A percentile compares a stretch with the other conserved stretches of the same genome.
phyloP scores from a whole-genome alignment of 2,888 invertebrate genomes.

The Drosophila austrosaltans region DNA sequence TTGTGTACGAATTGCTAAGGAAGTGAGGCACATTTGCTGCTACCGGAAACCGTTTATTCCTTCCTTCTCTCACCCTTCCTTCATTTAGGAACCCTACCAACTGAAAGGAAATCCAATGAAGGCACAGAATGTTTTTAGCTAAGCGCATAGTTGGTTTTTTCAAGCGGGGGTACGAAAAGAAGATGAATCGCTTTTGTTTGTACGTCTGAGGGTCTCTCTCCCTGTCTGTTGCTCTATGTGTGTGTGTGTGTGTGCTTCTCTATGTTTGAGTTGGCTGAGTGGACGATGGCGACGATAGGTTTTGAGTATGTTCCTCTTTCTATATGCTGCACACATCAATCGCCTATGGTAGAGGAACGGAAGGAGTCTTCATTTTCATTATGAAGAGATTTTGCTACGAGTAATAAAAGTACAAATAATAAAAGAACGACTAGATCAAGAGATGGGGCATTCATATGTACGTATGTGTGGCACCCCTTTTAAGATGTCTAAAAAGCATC shows the following conservation, averaged over 20 bases:
- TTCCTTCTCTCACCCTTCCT: conserved; percentile 36
- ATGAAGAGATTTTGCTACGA: conserved; percentile 60
- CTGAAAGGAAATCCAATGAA: conserved; percentile 65
- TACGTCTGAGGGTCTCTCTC: conserved; percentile 59
- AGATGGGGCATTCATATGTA: background rate
- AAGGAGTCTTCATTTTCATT: conserved; percentile 71
- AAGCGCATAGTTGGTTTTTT: conserved; percentile 63
- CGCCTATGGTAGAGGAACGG: conserved; percentile 43
- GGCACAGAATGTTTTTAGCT: conserved; percentile 49
- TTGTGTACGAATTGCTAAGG: conserved; percentile 78
- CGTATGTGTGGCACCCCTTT: conserved; percentile 54
- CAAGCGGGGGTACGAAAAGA: conserved; percentile 49
- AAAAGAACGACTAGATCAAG: conserved; percentile 56
- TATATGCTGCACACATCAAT: conserved; percentile 64
- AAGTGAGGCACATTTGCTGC: conserved; percentile 70
- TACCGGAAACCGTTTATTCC: conserved; percentile 78
- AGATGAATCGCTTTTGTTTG: conserved; percentile 82
- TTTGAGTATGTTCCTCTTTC: conserved; percentile 61
- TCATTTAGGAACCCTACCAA: conserved; percentile 38
- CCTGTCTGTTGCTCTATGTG: conserved; percentile 62
- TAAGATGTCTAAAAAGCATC: conserved; percentile 69
- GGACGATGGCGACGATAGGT: conserved; percentile 18
- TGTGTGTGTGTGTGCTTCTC: conserved; percentile 74
- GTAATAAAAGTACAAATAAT: conserved; percentile 78
- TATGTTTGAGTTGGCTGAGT: conserved; percentile 49